Evolutionary conservation across 2,113 vertebrate genomes (phyloP).

Genomic region (Oncorhynchus nerka): DNA sequence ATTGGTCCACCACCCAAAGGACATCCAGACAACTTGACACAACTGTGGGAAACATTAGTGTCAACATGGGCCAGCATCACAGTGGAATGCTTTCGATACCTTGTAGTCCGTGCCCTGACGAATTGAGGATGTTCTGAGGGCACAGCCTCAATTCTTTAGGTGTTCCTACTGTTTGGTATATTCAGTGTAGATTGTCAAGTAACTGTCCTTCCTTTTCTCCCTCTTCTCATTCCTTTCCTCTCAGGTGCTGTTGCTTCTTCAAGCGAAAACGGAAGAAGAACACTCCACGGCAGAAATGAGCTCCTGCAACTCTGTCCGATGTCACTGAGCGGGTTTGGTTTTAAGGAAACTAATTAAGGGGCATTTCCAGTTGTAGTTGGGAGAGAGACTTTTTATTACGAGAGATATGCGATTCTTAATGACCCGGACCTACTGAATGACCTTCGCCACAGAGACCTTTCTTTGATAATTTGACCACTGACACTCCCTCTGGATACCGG

Average conservation of each 20-base stretch:
- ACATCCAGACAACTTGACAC: no score
- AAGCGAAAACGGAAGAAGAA: slow-evolving; percentile 99
- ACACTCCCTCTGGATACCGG: background rate
- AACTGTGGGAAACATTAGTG: no score
- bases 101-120: no score
- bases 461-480: background rate
- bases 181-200: no score
- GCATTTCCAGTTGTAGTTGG: background rate
- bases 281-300: slow-evolving; percentile 94
- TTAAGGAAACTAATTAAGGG: background rate
- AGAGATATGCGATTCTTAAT: background rate
- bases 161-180: no score
- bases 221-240: background rate
- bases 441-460: background rate
- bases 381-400: background rate
- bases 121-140: no score
- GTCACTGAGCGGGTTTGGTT: background rate
- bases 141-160: no score
- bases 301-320: slow-evolving; percentile 4
- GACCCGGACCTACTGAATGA: slow-evolving; percentile 6
- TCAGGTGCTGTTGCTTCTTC: slow-evolving; percentile 99
- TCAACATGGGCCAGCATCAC: no score
- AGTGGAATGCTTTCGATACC: no score
- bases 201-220: background rate
- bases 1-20: no score